A percentile compares a stretch with the other conserved stretches of the same genome.
phyloP scores from a whole-genome alignment of 2,888 invertebrate genomes.

The Aphodius granarius region DNA sequence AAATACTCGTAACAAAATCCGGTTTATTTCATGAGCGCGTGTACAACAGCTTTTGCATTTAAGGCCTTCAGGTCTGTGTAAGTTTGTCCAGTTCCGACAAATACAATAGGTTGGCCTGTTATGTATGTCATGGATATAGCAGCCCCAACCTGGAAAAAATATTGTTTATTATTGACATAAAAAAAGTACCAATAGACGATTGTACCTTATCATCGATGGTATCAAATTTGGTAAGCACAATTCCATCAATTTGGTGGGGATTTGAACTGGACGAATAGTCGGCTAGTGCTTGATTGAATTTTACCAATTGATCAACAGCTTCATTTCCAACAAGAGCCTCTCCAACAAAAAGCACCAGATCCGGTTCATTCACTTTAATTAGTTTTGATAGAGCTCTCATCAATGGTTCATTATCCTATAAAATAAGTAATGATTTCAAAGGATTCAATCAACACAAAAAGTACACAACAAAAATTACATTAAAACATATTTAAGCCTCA shows the following conservation, averaged over 20 bases:
- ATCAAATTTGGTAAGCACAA: slow-evolving; percentile 99
- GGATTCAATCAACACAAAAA: not conserved
- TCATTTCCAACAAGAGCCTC: slow-evolving; percentile 99
- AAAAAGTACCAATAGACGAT: not conserved
- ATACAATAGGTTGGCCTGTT: slow-evolving; percentile 98
- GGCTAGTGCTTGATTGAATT: slow-evolving; percentile 97
- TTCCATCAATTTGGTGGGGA: slow-evolving; percentile 96
- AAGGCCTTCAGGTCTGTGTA: slow-evolving; percentile 96
- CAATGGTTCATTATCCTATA: slow-evolving; percentile 91
- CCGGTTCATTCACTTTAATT: slow-evolving; percentile 96
- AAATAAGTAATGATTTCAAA: slow-evolving; percentile 23
- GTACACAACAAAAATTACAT: not conserved
- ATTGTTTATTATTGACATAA: not conserved
- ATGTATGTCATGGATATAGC: slow-evolving; percentile 99
- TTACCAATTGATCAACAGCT: slow-evolving; percentile 97
- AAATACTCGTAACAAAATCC: not conserved
- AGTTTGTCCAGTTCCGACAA: slow-evolving; percentile 99
- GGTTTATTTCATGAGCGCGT: slow-evolving; percentile 87
- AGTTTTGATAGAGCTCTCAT: slow-evolving; percentile 98
- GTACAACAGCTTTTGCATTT: slow-evolving; percentile 95
- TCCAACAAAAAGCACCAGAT: slow-evolving; percentile 98
- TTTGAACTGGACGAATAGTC: slow-evolving; percentile 76
- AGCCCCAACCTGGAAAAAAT: slow-evolving; percentile 72
- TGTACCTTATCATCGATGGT: slow-evolving; percentile 96
- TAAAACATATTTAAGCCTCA: too few species aligned